phyloP scores from a whole-genome alignment of 2,797 vertebrate genomes.

The Halcyon smyrnensis region DNA sequence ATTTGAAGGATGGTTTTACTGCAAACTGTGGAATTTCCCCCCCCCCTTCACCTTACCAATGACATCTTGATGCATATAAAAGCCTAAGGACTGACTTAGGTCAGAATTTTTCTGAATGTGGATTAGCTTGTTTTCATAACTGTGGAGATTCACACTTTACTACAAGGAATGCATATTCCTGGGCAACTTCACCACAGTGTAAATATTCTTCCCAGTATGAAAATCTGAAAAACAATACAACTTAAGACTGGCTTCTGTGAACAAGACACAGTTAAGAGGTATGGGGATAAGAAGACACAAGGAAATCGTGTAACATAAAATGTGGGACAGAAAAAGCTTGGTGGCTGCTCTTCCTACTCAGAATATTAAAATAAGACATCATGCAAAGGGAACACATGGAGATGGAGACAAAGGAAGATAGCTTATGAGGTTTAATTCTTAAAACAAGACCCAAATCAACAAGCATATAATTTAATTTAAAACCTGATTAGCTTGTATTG shows the following conservation, averaged over 20 bases:
- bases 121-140: not conserved
- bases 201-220: not conserved
- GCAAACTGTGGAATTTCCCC: not conserved
- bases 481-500: not conserved
- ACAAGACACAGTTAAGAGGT: not conserved
- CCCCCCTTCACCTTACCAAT: not conserved
- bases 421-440: not conserved
- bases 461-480: not conserved
- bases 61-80: not conserved
- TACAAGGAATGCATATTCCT: not conserved
- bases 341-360: not conserved
- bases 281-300: not conserved
- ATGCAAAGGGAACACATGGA: not conserved
- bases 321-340: not conserved
- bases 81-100: not conserved
- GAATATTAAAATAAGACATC: constrained; percentile 18
- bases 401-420: not conserved
- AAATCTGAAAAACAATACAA: not conserved
- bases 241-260: not conserved
- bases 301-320: not conserved
- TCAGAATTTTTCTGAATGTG: not conserved
- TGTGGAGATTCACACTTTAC: not conserved
- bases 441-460: not conserved
- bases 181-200: not conserved
- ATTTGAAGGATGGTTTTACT: not conserved